phyloP scores from a whole-genome alignment of 1,140 invertebrate genomes.

The Myzus persicae region DNA sequence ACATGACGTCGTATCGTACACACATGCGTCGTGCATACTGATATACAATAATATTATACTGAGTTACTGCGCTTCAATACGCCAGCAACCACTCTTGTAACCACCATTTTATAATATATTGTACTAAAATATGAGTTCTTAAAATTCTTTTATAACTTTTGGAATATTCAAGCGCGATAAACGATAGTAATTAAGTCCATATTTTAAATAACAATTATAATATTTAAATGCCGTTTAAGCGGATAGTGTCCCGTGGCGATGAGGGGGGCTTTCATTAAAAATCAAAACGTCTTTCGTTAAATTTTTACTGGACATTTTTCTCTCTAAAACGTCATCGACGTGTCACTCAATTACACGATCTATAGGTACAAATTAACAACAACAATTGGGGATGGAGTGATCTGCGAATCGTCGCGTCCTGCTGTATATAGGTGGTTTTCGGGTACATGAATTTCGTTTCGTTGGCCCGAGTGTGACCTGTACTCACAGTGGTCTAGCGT shows the following conservation, averaged over 20 bases:
- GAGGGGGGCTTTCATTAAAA: not conserved
- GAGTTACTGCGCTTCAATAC: too few relatives aligned
- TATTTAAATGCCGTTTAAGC: not conserved
- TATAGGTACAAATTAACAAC: too few relatives aligned
- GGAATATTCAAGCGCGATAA: not conserved
- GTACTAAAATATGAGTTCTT: not conserved
- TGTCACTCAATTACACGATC: too few relatives aligned
- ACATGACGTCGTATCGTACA: not conserved
- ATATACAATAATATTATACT: not conserved
- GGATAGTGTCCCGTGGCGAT: not conserved
- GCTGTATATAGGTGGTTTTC: too few relatives aligned
- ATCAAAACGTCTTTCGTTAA: not conserved
- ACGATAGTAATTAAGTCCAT: not conserved
- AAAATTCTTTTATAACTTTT: not conserved
- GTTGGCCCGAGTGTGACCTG: too few relatives aligned
- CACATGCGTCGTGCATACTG: not conserved
- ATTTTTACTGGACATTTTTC: not conserved
- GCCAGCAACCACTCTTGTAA: not conserved
- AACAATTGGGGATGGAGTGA: too few relatives aligned
- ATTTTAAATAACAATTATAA: not conserved
- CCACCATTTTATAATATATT: not conserved
- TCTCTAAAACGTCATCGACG: too few relatives aligned
- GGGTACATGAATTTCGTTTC: too few relatives aligned
- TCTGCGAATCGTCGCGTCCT: too few relatives aligned
- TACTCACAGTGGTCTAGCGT: too few relatives aligned